A percentile compares a stretch with the other conserved stretches of the same genome.
These are phyloP conservation scores for Festucalex cinctus DNA, from an alignment of 2,113 vertebrate genomes.

Conservation along the genomic window DNA sequence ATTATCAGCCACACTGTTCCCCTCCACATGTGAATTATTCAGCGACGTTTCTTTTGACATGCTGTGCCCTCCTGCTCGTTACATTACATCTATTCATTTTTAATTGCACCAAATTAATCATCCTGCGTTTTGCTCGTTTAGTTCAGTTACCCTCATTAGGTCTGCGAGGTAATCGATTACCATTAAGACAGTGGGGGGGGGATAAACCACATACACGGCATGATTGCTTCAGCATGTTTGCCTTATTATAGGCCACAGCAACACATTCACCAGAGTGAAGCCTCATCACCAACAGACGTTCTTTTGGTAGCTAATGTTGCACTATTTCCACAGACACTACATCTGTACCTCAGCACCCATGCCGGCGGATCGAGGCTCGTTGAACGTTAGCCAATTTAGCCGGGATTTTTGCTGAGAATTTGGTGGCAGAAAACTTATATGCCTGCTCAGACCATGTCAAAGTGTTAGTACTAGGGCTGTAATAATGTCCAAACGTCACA, in stretches of 20 bases:
- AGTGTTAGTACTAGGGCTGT: too few relatives aligned
- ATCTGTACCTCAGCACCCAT: too few relatives aligned
- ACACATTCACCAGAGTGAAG: background rate
- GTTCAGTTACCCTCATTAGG: conserved; percentile 8
- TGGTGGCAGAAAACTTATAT: too few relatives aligned
- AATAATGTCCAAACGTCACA: too few relatives aligned
- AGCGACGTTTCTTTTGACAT: conserved; percentile 5
- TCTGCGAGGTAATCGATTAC: conserved; percentile 1
- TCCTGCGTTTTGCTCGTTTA: conserved; percentile 1
- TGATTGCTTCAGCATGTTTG: background rate
- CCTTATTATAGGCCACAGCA: background rate
- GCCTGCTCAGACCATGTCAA: too few relatives aligned
- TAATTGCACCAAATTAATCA: conserved; percentile 8
- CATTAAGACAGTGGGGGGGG: background rate
- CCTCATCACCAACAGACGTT: background rate
- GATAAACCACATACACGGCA: background rate
- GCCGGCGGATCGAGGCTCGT: too few relatives aligned
- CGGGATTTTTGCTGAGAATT: too few relatives aligned
- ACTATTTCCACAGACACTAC: too few relatives aligned
- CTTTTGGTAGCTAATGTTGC: background rate
- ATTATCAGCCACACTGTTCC: background rate
- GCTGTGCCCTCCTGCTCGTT: conserved; percentile 1
- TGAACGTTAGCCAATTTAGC: too few relatives aligned
- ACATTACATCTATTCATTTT: conserved; percentile 10
- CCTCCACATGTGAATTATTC: conserved; percentile 5